Percentiles rank a stretch among this genome's conserved stretches.
Evolutionary conservation across 1,140 invertebrate species (phyloP).

Genomic region (Meteorus sp.): DNA sequence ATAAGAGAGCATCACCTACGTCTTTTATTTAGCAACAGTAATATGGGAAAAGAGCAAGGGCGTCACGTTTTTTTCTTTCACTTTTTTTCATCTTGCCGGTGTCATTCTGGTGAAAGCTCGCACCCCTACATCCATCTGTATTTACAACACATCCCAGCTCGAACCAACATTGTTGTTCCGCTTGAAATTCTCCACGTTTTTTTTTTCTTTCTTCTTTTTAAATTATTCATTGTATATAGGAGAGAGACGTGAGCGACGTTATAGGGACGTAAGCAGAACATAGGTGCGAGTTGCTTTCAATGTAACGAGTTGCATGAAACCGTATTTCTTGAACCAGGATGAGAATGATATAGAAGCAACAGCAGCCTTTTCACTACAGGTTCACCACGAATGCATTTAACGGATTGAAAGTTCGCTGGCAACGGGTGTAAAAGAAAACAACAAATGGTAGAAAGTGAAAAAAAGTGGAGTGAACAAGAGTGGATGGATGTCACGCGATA

Average conservation of each 20-base stretch:
- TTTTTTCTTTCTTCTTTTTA: no score
- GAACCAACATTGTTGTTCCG: constrained; percentile 1
- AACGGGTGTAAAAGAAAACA: neutral
- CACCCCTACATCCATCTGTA: neutral
- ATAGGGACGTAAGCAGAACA: constrained; percentile 9
- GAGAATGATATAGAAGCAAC: constrained; percentile 22
- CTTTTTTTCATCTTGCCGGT: neutral
- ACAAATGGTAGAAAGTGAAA: neutral
- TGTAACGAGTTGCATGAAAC: no score
- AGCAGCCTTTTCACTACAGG: constrained; percentile 27
- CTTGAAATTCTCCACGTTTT: constrained; percentile 25
- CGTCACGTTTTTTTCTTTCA: neutral
- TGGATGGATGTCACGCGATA: no score
- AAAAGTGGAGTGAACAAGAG: neutral
- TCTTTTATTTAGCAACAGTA: neutral
- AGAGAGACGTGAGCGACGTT: constrained; percentile 1
- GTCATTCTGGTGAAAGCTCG: constrained; percentile 7
- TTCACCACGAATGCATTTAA: constrained; percentile 31
- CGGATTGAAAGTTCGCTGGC: neutral
- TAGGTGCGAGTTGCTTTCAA: constrained; percentile 21
- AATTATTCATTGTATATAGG: constrained; percentile 33
- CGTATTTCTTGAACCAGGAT: constrained; percentile 24
- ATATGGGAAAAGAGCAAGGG: neutral
- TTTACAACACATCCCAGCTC: neutral
- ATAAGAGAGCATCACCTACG: no score